Evolutionary conservation across 2,113 vertebrate genomes (phyloP), one percentile per base, ranked within the genome.

Genomic region (Pundamilia nyererei): DNA sequence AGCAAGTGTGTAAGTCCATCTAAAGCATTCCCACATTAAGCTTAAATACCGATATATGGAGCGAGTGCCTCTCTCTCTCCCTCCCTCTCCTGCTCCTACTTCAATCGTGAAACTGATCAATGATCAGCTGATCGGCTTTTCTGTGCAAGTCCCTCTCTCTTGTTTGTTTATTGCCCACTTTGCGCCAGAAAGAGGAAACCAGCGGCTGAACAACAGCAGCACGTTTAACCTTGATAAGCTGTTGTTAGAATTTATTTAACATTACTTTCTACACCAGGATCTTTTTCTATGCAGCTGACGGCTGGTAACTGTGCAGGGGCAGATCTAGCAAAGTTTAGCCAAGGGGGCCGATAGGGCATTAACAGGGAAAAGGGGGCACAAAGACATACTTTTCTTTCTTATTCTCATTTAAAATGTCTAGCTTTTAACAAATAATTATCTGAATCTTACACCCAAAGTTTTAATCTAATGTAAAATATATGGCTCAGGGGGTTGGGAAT

Each of bases 231-330:
- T 24, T 54, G n/a, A 24, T 54, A 12, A 54, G 0, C n/a, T 55
- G 6, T 55, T 24, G n/a, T 24, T 24, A 54, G 10, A 54, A 12
- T 54, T 1, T 54, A 54, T 54, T 54, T 54, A 24, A 24, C 6
- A 54, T 54, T 54, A 12, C n/a, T 54, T 54, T 54, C 2, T 54
- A 21, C 2, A 21, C 5, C 10, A 54, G n/a, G 51, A 21, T 54
- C n/a, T 0, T 21, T 21, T 53, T 53, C 51, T 21, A 6, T 0
- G 0, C 0, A 21, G 51, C 19, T 21, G 51, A 53, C 0, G 0
- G 49, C 49, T 53, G 49, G 19, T 53, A 53, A 53, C 9, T 53
- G 51, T 53, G 19, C 19, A 53, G 9, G 9, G 51, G 51, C 9
- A 0, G 51, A 3, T 1, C 9, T 10, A 53, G 1, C 19, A n/a